Conservation (phyloP, 1,140 invertebrate species). For the Bombus sibiricus region DNA sequence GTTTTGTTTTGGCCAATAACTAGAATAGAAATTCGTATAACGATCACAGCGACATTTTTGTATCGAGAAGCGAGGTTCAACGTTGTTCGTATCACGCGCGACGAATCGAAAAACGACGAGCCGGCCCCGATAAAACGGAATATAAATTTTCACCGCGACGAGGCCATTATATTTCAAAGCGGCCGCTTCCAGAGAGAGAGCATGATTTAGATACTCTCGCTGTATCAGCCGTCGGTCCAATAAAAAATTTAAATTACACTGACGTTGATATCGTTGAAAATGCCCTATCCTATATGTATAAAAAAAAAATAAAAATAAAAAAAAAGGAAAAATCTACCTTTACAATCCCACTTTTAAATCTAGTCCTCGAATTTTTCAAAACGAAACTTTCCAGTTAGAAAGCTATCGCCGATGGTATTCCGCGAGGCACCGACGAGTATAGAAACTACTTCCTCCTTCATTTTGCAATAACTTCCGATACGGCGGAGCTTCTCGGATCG, state of each 20-base stretch:
- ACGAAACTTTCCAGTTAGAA: too few relatives aligned
- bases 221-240: constrained; percentile 27
- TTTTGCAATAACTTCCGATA: constrained; percentile 55
- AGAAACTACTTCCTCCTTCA: constrained; percentile 7
- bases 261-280: constrained; percentile 21
- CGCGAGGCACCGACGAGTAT: too few relatives aligned
- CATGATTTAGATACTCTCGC: constrained; percentile 38
- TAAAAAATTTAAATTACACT: constrained; percentile 40
- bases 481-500: background rate
- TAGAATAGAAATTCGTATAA: background rate
- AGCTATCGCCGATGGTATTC: too few relatives aligned
- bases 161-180: constrained; percentile 50
- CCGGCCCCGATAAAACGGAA: constrained; percentile 33
- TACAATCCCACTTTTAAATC: background rate
- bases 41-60: background rate
- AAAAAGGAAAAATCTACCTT: background rate
- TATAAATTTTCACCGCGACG: constrained; percentile 44
- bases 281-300: background rate
- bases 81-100: constrained; percentile 10
- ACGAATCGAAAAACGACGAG: constrained; percentile 43
- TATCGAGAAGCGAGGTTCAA: constrained; percentile 1
- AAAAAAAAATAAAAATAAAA: too few relatives aligned
- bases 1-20: background rate
- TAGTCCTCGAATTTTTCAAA: background rate
- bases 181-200: background rate